Percentiles rank a stretch among this genome's conserved stretches.
Conservation (phyloP, 2,113 vertebrate species). For the Euleptes europaea region DNA sequence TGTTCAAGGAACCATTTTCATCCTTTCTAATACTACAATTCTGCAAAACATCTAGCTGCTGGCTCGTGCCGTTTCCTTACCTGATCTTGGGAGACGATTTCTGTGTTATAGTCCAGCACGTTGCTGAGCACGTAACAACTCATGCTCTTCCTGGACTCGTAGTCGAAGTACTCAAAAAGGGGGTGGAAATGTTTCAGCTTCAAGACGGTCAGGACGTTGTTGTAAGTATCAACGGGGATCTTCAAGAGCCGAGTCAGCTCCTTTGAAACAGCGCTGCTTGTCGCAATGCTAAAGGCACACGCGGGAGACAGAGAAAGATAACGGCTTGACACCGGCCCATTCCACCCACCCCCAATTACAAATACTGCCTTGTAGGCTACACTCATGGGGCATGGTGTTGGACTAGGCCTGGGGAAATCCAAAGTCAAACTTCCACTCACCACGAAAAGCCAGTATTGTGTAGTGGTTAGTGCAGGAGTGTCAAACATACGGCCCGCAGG, state of each 20-base stretch:
- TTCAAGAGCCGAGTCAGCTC: conserved; percentile 96
- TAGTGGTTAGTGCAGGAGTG: too few species aligned
- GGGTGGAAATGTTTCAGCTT: conserved; percentile 97
- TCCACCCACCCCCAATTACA: too few species aligned
- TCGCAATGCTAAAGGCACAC: conserved; percentile 87
- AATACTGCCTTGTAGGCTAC: too few species aligned
- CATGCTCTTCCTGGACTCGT: conserved; percentile 97
- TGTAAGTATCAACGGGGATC: conserved; percentile 97
- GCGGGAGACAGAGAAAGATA: not conserved
- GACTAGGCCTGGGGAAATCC: too few species aligned
- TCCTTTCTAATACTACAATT: too few species aligned
- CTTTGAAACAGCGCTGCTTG: conserved; percentile 97
- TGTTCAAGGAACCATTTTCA: too few species aligned
- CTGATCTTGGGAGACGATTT: conserved; percentile 95
- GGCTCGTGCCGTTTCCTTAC: conserved; percentile 63
- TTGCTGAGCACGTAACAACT: conserved; percentile 97
- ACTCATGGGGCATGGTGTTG: too few species aligned
- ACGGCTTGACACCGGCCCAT: not conserved
- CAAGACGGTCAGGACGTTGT: conserved; percentile 93
- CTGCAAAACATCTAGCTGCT: too few species aligned
- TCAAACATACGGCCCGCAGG: too few species aligned
- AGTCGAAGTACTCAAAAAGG: conserved; percentile 98
- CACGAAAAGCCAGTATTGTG: too few species aligned
- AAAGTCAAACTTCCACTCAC: too few species aligned
- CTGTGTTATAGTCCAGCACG: conserved; percentile 94